Conservation (phyloP, 2,888 invertebrate species). For the Tiliacea aurago region DNA sequence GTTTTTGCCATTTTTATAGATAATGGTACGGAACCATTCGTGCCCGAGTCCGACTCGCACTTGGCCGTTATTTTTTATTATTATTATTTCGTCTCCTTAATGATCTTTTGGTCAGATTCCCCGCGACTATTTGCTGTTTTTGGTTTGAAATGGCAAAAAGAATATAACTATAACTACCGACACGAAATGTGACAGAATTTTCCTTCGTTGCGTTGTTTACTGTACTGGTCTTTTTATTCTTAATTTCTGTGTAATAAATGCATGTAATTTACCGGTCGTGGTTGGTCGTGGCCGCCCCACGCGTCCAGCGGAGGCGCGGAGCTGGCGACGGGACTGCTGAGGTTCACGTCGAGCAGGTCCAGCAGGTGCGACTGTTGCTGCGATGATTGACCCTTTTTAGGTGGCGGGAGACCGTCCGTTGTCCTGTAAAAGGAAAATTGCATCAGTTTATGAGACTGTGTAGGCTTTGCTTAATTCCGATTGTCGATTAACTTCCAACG, state of each 20-base stretch:
- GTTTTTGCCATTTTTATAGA: too few species aligned
- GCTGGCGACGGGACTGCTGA: constrained; percentile 86
- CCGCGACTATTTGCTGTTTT: background rate
- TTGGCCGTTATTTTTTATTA: too few species aligned
- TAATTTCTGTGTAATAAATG: background rate
- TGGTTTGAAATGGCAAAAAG: background rate
- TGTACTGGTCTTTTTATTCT: background rate
- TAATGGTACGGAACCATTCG: too few species aligned
- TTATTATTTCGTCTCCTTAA: background rate
- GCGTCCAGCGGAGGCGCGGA: constrained; percentile 89
- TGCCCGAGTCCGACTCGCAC: too few species aligned
- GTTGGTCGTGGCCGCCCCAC: constrained; percentile 92
- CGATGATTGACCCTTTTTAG: constrained; percentile 43
- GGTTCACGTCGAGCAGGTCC: constrained; percentile 95
- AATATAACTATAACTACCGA: background rate
- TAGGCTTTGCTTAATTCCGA: too few species aligned
- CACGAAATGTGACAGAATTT: background rate
- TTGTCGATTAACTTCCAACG: background rate
- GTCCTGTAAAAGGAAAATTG: constrained; percentile 21
- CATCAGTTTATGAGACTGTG: background rate
- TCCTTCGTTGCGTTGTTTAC: background rate
- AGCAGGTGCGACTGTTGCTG: constrained; percentile 93
- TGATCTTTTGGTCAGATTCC: background rate
- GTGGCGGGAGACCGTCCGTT: constrained; percentile 48
- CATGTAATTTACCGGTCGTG: constrained; percentile 81